Conservation (phyloP, 2,888 invertebrate genomes). For the Coelopa pilipes region DNA sequence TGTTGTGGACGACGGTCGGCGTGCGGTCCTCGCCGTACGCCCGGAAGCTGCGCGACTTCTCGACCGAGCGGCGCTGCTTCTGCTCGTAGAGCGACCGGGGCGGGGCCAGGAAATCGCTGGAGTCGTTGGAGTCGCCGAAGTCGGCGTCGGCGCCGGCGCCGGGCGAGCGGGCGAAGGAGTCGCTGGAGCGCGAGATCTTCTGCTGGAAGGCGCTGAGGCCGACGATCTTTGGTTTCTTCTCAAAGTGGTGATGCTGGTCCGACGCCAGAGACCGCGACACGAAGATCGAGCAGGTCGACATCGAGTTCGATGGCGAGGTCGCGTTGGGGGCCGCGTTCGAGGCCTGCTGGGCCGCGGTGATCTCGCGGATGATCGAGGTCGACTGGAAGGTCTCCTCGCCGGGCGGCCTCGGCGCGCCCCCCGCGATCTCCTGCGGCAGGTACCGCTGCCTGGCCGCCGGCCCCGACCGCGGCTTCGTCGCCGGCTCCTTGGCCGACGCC, state of each 20-base stretch:
- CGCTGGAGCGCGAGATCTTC: constrained; percentile 68
- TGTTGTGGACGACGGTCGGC: constrained; percentile 49
- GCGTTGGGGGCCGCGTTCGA: too few species aligned
- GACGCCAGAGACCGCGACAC: constrained; percentile 19
- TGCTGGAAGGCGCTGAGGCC: constrained; percentile 71
- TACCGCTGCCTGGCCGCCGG: constrained; percentile 71
- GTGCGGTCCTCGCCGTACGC: constrained; percentile 66
- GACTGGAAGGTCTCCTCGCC: constrained; percentile 61
- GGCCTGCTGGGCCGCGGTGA: constrained; percentile 48
- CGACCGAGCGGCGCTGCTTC: constrained; percentile 71
- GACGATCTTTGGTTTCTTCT: constrained; percentile 68
- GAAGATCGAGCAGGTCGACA: too few species aligned
- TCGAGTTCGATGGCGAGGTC: too few species aligned
- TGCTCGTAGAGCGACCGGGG: constrained; percentile 51
- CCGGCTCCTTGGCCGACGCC: constrained; percentile 51
- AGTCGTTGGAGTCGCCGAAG: constrained; percentile 46
- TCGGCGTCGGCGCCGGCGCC: constrained; percentile 28
- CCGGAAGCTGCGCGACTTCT: constrained; percentile 80
- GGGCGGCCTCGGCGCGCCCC: constrained; percentile 44
- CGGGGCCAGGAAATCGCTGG: constrained; percentile 45
- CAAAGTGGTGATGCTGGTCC: constrained; percentile 53
- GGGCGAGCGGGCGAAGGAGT: constrained; percentile 55
- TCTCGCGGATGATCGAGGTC: constrained; percentile 59
- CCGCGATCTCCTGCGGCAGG: constrained; percentile 69
- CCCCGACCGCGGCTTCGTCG: constrained; percentile 65